A percentile compares a stretch with the other conserved stretches of the same genome.
Conservation (phyloP, 1,140 invertebrate species). For the Trypoxylus dichotomus region DNA sequence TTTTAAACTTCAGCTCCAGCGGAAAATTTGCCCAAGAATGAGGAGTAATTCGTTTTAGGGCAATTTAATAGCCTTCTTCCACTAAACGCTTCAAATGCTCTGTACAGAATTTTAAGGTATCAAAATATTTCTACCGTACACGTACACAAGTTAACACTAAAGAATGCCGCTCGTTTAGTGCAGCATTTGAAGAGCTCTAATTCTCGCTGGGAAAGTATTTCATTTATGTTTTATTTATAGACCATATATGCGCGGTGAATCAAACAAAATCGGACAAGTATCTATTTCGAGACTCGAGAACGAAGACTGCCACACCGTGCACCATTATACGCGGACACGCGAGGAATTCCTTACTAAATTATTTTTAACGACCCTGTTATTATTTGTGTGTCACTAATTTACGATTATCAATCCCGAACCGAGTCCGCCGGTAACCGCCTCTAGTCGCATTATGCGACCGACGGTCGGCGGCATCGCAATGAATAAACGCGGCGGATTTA, state of each 20-base stretch:
- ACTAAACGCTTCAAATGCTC: too few species aligned
- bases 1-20: too few species aligned
- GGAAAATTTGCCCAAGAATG: too few species aligned
- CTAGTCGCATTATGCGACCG: neutral
- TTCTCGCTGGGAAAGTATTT: neutral
- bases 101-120: neutral
- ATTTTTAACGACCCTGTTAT: neutral
- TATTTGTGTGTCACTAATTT: neutral
- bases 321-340: neutral
- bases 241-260: neutral
- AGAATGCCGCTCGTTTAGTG: neutral
- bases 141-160: too few species aligned
- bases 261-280: neutral
- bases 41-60: too few species aligned
- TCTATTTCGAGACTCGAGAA: neutral
- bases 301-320: neutral
- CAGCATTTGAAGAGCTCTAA: neutral
- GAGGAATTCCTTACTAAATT: neutral
- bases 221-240: conserved; percentile 3
- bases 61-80: too few species aligned
- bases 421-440: neutral
- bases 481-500: neutral
- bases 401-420: neutral
- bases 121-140: neutral
- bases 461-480: neutral